Base-by-base conservation (phyloP, 2,113 vertebrate genomes). In the Leptosomus discolor region DNA sequence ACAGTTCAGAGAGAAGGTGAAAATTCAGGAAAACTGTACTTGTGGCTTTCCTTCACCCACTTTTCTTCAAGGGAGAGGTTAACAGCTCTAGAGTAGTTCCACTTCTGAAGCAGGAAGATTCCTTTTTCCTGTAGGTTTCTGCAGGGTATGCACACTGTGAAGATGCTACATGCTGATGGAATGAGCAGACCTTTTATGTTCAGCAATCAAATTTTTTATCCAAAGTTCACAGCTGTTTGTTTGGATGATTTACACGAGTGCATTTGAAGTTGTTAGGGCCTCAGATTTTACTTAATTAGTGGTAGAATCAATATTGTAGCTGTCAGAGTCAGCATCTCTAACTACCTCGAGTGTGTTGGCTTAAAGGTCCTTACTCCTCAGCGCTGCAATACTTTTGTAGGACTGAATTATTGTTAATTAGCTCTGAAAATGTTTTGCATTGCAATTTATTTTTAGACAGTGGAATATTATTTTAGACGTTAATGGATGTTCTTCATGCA, bases 381-480 rank as follows among this genome's bases (percentile, higher is more conserved):
- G 29, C 82, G 77, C 18, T 50, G 45, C 39, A 83, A 23, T 91
- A 71, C 58, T 92, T 94, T 50, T 68, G 54, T 69, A 76, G 74
- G 61, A 79, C 61, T 94, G 84, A 91, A 94, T 95, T 91, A 58
- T 17, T 95, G 94, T 87, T 96, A 92, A 79, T 92, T 92, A 94
- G 84, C 57, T 94, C 93, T 95, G 74, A 93, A 92, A 95, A 92
- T 89, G 63, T 96, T 96, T 97, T 98, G 77, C 73, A 67, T 96
- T 8, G 58, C 94, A 96, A 81, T 94, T 92, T 96, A 96, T 94
- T 97, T 98, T 96, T 94, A 86, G 95, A 94, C 60, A 83, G 85
- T 56, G 75, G 24, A 63, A 70, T 97, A 92, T 97, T 96, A 95
- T 82, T 97, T 69, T 93, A 93, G 86, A 95, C 80, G 56, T 76